phyloP scores from a whole-genome alignment of 2,888 invertebrate genomes.

The Bruchidius siliquastri region DNA sequence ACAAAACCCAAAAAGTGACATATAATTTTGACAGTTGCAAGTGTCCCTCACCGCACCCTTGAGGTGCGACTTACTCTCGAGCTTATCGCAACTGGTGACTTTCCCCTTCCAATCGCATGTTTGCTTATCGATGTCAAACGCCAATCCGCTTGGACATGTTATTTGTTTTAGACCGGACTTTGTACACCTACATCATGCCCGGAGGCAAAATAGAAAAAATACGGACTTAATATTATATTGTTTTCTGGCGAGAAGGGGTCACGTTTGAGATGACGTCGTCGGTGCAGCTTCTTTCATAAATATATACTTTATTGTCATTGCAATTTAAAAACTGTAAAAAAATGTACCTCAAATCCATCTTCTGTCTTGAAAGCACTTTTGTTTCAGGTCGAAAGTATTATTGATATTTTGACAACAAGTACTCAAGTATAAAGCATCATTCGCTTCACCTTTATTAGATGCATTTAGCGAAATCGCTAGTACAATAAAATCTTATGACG shows the following conservation, averaged over 20 bases:
- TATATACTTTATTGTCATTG: too few species aligned
- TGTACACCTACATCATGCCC: conserved; percentile 68
- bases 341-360: too few species aligned
- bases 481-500: too few species aligned
- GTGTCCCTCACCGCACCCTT: conserved; percentile 32
- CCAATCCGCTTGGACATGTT: conserved; percentile 93
- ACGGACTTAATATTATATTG: conserved; percentile 22
- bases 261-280: neutral
- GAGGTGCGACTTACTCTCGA: conserved; percentile 77
- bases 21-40: neutral
- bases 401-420: too few species aligned
- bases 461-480: too few species aligned
- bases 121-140: conserved; percentile 97
- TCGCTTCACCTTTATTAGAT: too few species aligned
- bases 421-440: too few species aligned
- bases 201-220: conserved; percentile 1
- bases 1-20: neutral
- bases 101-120: conserved; percentile 98
- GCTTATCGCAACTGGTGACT: conserved; percentile 93
- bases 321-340: too few species aligned
- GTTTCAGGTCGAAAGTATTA: too few species aligned
- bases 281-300: neutral
- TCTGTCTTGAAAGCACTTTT: too few species aligned
- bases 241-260: conserved; percentile 1
- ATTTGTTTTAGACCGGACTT: conserved; percentile 94